Conservation (phyloP, 2,113 vertebrate species). For the Menura novaehollandiae region DNA sequence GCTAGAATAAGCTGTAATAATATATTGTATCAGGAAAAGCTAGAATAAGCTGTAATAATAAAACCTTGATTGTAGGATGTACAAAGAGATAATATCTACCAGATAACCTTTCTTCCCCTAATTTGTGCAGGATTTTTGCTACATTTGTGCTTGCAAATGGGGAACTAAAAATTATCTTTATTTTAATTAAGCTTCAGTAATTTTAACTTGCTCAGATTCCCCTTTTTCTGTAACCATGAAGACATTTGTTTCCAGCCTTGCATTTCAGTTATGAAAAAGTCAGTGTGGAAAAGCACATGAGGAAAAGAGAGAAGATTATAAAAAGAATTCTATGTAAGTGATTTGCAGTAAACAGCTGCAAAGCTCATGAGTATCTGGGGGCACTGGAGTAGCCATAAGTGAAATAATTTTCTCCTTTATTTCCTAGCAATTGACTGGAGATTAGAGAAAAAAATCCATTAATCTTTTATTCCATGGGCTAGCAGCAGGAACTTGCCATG, state of each 20-base stretch:
- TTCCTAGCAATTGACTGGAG: background rate
- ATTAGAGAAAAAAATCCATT: background rate
- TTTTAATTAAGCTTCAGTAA: background rate
- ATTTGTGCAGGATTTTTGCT: background rate
- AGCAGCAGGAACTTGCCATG: background rate
- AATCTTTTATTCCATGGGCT: background rate
- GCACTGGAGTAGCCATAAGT: background rate
- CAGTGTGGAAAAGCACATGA: background rate
- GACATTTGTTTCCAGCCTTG: background rate
- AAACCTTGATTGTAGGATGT: background rate
- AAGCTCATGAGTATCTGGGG: background rate
- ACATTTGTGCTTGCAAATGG: background rate
- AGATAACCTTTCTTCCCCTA: background rate
- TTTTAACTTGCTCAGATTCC: background rate
- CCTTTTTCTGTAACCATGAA: background rate
- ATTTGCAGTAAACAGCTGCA: background rate
- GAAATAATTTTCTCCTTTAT: background rate
- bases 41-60: background rate
- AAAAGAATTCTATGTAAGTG: background rate
- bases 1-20: background rate
- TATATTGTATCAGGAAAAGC: background rate
- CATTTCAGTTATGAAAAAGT: background rate
- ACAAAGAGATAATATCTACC: background rate
- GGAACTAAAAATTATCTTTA: background rate
- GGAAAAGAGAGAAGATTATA: background rate